Evolutionary conservation across 1,140 invertebrate species (phyloP).

Genomic region (Trissolcus basalis): DNA sequence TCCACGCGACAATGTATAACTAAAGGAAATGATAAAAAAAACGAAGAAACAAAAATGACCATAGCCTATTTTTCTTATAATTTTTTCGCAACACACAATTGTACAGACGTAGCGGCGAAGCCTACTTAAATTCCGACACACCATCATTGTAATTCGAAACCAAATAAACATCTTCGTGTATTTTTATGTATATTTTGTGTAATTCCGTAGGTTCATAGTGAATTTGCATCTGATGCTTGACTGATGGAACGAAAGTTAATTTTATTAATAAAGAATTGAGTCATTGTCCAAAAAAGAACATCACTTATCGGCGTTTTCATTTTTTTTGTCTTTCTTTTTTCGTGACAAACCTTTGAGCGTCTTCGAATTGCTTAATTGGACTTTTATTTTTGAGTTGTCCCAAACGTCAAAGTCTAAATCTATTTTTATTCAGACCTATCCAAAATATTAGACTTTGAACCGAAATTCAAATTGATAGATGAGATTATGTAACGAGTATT

Average conservation of each 20-base stretch:
- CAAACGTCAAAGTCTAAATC: too few relatives aligned
- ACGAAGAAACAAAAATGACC: background rate
- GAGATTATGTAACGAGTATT: too few relatives aligned
- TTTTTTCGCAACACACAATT: conserved; percentile 8
- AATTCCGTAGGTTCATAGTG: background rate
- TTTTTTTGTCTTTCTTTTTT: background rate
- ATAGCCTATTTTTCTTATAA: conserved; percentile 8
- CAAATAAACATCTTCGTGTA: conserved; percentile 28
- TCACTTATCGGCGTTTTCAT: background rate
- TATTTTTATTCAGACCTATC: too few relatives aligned
- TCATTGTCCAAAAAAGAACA: background rate
- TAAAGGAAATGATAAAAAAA: background rate
- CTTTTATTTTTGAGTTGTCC: background rate
- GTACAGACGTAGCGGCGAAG: conserved; percentile 36
- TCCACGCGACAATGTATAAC: conserved; percentile 1
- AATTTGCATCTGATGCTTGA: background rate
- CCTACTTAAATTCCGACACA: conserved; percentile 23
- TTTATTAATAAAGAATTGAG: background rate
- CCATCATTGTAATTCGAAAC: conserved; percentile 24
- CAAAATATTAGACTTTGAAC: too few relatives aligned
- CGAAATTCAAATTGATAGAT: too few relatives aligned
- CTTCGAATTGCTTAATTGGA: background rate
- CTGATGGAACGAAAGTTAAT: background rate
- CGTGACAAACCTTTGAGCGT: background rate
- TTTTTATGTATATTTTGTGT: conserved; percentile 43